Conservation (phyloP, 2,888 invertebrate species). For the Hypomecis atomaria region DNA sequence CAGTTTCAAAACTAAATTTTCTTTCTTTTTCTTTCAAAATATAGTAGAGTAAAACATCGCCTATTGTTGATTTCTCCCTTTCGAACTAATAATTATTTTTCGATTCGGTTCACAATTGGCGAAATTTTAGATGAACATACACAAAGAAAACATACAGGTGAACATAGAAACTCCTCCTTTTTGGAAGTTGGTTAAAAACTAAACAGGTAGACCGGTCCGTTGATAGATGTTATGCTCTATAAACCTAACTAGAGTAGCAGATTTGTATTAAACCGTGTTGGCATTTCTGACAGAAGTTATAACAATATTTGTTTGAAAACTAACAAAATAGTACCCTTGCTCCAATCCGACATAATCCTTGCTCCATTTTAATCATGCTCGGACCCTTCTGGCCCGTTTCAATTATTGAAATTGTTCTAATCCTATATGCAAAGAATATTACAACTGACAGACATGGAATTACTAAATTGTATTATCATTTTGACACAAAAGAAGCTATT, state of each 20-base stretch:
- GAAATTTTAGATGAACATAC: too few species aligned
- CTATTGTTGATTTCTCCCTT: too few species aligned
- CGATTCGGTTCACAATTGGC: too few species aligned
- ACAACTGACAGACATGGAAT: constrained; percentile 18
- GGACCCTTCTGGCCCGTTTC: constrained; percentile 45
- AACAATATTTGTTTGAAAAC: constrained; percentile 29
- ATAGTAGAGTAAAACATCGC: too few species aligned
- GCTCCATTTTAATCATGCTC: constrained; percentile 44
- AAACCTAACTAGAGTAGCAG: background rate
- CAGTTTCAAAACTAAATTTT: too few species aligned
- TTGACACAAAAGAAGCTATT: constrained; percentile 4
- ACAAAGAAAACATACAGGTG: too few species aligned
- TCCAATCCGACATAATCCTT: constrained; percentile 38
- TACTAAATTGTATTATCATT: constrained; percentile 13
- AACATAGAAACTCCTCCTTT: too few species aligned
- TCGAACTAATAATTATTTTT: too few species aligned
- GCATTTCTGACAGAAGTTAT: constrained; percentile 11
- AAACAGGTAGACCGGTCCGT: background rate
- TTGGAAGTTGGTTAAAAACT: too few species aligned
- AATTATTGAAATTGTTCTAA: constrained; percentile 48
- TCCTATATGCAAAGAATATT: constrained; percentile 34
- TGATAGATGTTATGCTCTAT: background rate
- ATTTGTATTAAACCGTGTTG: background rate
- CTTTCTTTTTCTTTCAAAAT: too few species aligned
- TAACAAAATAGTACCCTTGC: constrained; percentile 37